Evolutionary conservation across 2,113 vertebrate genomes (phyloP), one percentile per base, ranked within the genome.

Genomic region (Grammomys surdaster): DNA sequence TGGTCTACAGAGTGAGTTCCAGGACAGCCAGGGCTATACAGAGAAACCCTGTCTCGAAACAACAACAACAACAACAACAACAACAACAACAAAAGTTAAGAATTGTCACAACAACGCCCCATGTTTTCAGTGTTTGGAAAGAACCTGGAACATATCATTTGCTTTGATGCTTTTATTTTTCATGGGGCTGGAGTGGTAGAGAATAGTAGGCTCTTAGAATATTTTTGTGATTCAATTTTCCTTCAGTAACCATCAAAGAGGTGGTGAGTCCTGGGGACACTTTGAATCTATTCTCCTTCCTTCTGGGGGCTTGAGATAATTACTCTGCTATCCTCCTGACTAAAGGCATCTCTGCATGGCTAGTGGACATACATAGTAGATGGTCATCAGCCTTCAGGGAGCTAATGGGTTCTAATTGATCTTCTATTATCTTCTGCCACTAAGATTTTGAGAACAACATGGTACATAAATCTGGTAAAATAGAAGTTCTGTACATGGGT

Each of bases 391-490:
- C 17, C 82, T 81, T 13, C 48, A 60, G 65, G 51, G 73, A 94
- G 77, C 46, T 8, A 16, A 67, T 73, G 72, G 65, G 78, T 91
- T 75, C 88, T 84, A 73, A 69, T 56, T 77, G 31, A 56, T 56
- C 81, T 81, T 88, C 78, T 65, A 7, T 80, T 56, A 40, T 75
- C 40, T 87, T 82, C 63, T 85, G 17, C 77, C 73, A 89, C 86
- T 96, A 90, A 69, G 67, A 69, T 69, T 85, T 86, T 12, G 28
- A 65, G 67, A 86, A 67, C 26, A 46, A 12, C 63, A 48, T 67
- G 60, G 28, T 5, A 48, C 13, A 48, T 86, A 67, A 86, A 67
- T 86, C 84, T 77, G 43, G 77, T 94, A 75, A 81, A 84, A 80
- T 65, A 65, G 67, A 85, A 90, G 85, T 36, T 67, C 60, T 88